A percentile compares a stretch with the other conserved stretches of the same genome.
Evolutionary conservation across 2,797 vertebrate genomes (phyloP).

Genomic region (Salarias fasciatus): DNA sequence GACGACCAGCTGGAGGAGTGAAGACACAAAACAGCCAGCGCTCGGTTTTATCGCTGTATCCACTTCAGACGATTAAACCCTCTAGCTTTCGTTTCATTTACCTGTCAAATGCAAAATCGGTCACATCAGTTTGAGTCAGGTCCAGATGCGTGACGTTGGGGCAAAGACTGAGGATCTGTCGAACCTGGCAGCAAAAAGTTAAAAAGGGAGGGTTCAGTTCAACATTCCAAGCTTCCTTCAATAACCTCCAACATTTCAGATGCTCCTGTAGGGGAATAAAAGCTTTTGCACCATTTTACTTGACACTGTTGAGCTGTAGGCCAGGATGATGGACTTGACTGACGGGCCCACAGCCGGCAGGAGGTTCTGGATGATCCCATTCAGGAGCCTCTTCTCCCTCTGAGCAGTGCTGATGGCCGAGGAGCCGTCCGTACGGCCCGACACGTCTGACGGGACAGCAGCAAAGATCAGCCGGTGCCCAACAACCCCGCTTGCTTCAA

Average conservation of each 20-base stretch:
- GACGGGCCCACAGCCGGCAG: slow-evolving; percentile 90
- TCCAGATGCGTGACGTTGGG: slow-evolving; percentile 93
- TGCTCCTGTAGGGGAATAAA: neutral
- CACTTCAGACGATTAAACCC: too few species aligned
- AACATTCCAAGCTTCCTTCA: too few species aligned
- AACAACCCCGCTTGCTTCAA: too few species aligned
- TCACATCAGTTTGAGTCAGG: slow-evolving; percentile 94
- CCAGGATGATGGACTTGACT: slow-evolving; percentile 92
- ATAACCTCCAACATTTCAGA: too few species aligned
- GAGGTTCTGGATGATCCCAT: slow-evolving; percentile 93
- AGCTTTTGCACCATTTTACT: slow-evolving; percentile 92
- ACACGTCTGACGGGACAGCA: slow-evolving; percentile 83
- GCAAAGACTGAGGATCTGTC: slow-evolving; percentile 93
- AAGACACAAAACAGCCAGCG: neutral
- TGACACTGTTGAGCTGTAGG: slow-evolving; percentile 93
- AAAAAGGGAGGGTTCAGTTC: too few species aligned
- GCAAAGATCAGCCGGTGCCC: too few species aligned
- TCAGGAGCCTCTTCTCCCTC: slow-evolving; percentile 92
- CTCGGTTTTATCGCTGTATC: too few species aligned
- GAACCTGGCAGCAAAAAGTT: too few species aligned
- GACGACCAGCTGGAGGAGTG: slow-evolving; percentile 86
- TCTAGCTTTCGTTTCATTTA: slow-evolving; percentile 59
- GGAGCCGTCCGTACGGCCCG: slow-evolving; percentile 74
- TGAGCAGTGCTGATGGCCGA: slow-evolving; percentile 88
- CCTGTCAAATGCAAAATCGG: slow-evolving; percentile 97